Conservation (phyloP, 2,888 invertebrate species). For the Dendrolimus pini region DNA sequence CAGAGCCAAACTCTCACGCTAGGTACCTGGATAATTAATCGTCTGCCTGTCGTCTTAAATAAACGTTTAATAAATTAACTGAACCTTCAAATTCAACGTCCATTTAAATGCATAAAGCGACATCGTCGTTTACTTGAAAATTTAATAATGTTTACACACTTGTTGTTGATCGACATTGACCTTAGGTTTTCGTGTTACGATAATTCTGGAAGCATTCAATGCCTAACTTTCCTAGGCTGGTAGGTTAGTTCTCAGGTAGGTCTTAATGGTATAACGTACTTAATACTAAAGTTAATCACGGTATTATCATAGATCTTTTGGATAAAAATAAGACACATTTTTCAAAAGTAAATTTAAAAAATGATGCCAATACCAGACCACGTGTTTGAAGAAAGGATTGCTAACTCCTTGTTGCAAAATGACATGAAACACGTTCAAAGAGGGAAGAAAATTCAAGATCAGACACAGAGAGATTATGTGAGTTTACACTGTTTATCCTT, state of each 20-base stretch:
- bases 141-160: slow-evolving; percentile 57
- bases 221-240: too few species aligned
- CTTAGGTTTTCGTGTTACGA: not conserved
- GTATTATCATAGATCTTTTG: too few species aligned
- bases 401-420: slow-evolving; percentile 41
- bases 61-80: not conserved
- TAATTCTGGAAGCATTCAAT: too few species aligned
- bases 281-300: too few species aligned
- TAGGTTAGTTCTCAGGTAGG: too few species aligned
- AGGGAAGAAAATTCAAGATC: slow-evolving; percentile 41
- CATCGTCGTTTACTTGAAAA: slow-evolving; percentile 50
- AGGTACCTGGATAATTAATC: not conserved
- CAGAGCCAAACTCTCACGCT: not conserved
- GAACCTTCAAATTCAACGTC: not conserved
- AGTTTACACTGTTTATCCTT: slow-evolving; percentile 23
- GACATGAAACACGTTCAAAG: slow-evolving; percentile 58
- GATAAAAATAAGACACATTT: too few species aligned
- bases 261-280: too few species aligned
- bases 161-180: slow-evolving; percentile 30
- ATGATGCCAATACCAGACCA: slow-evolving; percentile 50
- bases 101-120: slow-evolving; percentile 52
- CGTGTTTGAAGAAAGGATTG: slow-evolving; percentile 59
- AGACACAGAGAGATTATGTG: slow-evolving; percentile 57
- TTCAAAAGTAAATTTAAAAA: not conserved
- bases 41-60: not conserved